Conservation (phyloP, 1,140 invertebrate species). For the Drosophila ercepeae region DNA sequence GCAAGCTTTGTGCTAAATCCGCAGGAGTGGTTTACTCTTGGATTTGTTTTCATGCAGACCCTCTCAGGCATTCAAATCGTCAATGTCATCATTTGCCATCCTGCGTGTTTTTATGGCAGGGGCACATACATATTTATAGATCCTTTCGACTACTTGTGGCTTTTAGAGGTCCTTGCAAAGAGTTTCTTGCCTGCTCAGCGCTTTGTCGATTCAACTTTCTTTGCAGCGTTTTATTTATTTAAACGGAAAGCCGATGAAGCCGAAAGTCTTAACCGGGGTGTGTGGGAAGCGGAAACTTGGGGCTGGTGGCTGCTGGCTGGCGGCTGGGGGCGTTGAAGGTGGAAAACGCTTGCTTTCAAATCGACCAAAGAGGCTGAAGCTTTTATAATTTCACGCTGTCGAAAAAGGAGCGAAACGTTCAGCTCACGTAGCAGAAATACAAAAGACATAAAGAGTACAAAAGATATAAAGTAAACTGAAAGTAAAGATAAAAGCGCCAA, state of each 20-base stretch:
- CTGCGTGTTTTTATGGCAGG: slow-evolving; percentile 9
- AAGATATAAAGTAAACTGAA: slow-evolving; percentile 77
- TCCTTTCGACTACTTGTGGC: slow-evolving; percentile 55
- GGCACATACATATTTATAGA: slow-evolving; percentile 22
- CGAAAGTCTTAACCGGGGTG: slow-evolving; percentile 64
- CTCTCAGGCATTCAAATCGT: slow-evolving; percentile 50
- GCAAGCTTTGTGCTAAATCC: slow-evolving; percentile 3
- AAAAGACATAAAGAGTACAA: slow-evolving; percentile 56
- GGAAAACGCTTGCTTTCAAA: slow-evolving; percentile 63
- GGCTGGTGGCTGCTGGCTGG: not conserved
- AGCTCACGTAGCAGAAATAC: slow-evolving; percentile 53
- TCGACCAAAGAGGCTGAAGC: slow-evolving; percentile 16
- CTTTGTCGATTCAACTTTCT: slow-evolving; percentile 30
- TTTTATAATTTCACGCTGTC: slow-evolving; percentile 66
- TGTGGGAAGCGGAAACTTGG: not conserved
- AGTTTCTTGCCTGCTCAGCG: slow-evolving; percentile 39
- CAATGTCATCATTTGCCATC: slow-evolving; percentile 60
- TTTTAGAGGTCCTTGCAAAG: slow-evolving; percentile 34
- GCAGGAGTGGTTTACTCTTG: slow-evolving; percentile 1
- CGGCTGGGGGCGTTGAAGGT: not conserved
- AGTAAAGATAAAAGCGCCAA: slow-evolving; percentile 71
- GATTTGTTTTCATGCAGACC: slow-evolving; percentile 25
- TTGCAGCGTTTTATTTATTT: slow-evolving; percentile 67
- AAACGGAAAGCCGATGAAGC: slow-evolving; percentile 73
- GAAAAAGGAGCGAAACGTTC: slow-evolving; percentile 13